These are phyloP conservation scores for Cosmorhoe ocellata DNA, from an alignment of 2,888 invertebrate species.

Conservation along the genomic window DNA sequence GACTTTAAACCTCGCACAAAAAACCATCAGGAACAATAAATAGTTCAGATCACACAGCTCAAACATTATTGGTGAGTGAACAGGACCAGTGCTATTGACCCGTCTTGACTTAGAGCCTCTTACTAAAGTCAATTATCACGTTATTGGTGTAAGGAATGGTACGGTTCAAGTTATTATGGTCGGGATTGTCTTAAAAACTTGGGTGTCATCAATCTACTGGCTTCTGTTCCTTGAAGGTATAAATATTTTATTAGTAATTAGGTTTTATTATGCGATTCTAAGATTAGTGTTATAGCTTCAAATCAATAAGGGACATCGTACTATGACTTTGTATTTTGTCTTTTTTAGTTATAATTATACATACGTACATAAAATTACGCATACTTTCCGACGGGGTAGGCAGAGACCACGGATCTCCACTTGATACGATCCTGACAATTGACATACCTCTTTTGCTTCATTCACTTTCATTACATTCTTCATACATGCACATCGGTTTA, in stretches of 20 bases:
- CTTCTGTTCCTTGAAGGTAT: conserved; percentile 60
- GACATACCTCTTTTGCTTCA: too few relatives aligned
- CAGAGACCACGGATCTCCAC: too few relatives aligned
- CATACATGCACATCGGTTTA: too few relatives aligned
- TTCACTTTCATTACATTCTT: too few relatives aligned
- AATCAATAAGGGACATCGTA: conserved; percentile 66
- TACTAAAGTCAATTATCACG: conserved; percentile 1
- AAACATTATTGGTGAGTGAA: conserved; percentile 26
- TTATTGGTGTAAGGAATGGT: not conserved
- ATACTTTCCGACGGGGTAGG: too few relatives aligned
- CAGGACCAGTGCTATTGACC: conserved; percentile 26
- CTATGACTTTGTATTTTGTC: conserved; percentile 43
- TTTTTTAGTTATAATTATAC: conserved; percentile 2
- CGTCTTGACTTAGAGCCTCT: conserved; percentile 6
- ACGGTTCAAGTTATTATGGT: conserved; percentile 50
- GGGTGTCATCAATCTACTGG: conserved; percentile 63
- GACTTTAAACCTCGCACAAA: conserved; percentile 1
- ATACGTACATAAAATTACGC: too few relatives aligned
- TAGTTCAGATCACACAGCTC: conserved; percentile 1
- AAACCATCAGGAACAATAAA: not conserved
- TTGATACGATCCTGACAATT: too few relatives aligned
- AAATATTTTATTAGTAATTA: conserved; percentile 79
- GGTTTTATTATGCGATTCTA: conserved; percentile 69
- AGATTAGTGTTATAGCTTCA: conserved; percentile 77
- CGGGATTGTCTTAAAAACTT: conserved; percentile 49